Evolutionary conservation across 2,797 vertebrate genomes (phyloP).

Genomic region (Rhinichthys osculus): DNA sequence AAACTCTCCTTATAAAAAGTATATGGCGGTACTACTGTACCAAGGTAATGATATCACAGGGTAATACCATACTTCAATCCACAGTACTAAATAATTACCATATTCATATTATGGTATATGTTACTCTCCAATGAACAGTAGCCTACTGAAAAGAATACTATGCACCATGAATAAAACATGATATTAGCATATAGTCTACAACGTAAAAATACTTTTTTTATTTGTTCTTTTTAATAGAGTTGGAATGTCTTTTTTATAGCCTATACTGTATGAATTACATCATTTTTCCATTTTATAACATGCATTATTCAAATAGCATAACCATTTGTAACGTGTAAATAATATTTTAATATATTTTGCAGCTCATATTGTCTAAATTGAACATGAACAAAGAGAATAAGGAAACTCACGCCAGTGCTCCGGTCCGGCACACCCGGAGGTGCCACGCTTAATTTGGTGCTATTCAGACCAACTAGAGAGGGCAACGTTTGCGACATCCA

Average conservation of each 20-base stretch:
- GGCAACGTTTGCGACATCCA: slow-evolving; percentile 86
- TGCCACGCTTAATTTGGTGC: slow-evolving; percentile 83
- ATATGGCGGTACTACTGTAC: background rate
- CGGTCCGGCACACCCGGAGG: slow-evolving; percentile 82
- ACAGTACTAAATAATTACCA: background rate
- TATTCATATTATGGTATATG: background rate
- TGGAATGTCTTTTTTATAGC: background rate
- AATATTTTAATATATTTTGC: background rate
- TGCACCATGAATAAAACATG: background rate
- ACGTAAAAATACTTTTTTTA: background rate
- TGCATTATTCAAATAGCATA: background rate
- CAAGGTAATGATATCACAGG: background rate
- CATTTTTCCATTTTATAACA: background rate
- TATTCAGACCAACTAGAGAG: slow-evolving; percentile 84
- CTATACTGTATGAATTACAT: background rate
- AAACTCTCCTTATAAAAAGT: background rate
- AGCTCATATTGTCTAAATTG: background rate
- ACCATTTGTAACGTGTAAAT: background rate
- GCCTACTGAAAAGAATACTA: background rate
- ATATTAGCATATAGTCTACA: background rate
- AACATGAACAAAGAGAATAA: slow-evolving; percentile 10
- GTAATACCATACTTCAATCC: background rate
- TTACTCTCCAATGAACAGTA: background rate
- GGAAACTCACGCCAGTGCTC: slow-evolving; percentile 85
- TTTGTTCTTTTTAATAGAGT: background rate